Base-by-base conservation (phyloP, 2,888 invertebrate species). In the Melikaiella ostensackeni region DNA sequence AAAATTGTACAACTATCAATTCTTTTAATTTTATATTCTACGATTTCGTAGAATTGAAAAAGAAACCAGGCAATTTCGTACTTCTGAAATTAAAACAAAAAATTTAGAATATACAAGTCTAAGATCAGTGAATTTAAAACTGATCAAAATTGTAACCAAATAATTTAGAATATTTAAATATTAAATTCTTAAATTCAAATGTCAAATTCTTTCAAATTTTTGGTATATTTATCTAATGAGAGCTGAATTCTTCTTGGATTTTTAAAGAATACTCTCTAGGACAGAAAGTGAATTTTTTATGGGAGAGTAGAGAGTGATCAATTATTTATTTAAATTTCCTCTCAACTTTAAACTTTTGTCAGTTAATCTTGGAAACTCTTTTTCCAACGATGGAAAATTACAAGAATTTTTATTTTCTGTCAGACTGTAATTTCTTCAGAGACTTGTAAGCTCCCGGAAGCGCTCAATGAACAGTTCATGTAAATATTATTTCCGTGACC, bases 401-500 rank as follows among this genome's bases (percentile, higher is more conserved):
- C 8, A 50, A 8, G 7, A 4, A 64, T 38, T 38, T 42, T 3
- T 50, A n/a, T 50, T 38, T 13, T 38, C 35, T 38, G n/a, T 63
- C 19, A 21, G 19, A 11, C 19, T 35, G 35, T 33, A 63, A 42
- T 24, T 8, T 64, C 64, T 24, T 21, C 5, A 2, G 38, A 38
- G 64, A 64, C 6, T 24, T 38, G 21, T 57, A 24, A 57, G 21
- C 13, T 57, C 11, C 57, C 38, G 38, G 63, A 21, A 35, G 24
- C 19, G 38, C n/a, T 38, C 21, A 38, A 27, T 7, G 46, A 27
- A 70, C 27, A 27, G 19, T 70, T 70, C 46, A 46, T 46, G 66
- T 46, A 70, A 70, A 70, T 50, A 70, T 50, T 70, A 30, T 70
- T 70, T 33, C 27, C 70, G 13, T 50, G 46, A 70, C 70, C 70